Conservation (phyloP, 2,888 invertebrate genomes). For the Deilephila elpenor region DNA sequence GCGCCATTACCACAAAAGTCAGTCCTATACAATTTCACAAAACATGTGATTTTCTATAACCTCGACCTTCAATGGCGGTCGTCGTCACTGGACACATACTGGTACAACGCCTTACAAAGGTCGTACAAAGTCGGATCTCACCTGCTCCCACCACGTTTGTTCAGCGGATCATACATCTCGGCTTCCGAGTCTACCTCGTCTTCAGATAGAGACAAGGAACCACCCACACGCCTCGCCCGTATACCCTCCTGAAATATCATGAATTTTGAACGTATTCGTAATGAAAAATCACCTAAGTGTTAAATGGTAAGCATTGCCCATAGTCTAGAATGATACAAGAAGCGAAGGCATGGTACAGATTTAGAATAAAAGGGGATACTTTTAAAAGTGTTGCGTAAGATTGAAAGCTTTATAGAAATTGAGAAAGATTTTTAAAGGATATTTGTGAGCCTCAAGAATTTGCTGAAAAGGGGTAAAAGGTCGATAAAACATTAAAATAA, state of each 20-base stretch:
- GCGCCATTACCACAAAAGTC: neutral
- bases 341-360: neutral
- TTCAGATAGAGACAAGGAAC: slow-evolving; percentile 92
- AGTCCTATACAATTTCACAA: neutral
- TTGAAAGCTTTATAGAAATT: neutral
- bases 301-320: neutral
- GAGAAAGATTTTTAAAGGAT: neutral
- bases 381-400: neutral
- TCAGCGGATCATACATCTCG: slow-evolving; percentile 76
- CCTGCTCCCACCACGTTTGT: slow-evolving; percentile 75
- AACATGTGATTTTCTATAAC: neutral
- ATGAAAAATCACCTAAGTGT: neutral
- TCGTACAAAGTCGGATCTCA: slow-evolving; percentile 79
- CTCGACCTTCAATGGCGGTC: slow-evolving; percentile 38
- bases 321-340: neutral
- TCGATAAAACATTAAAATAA: slow-evolving; percentile 1
- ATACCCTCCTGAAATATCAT: slow-evolving; percentile 77
- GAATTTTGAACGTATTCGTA: neutral
- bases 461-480: neutral
- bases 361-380: neutral
- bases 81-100: slow-evolving; percentile 53
- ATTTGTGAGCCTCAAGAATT: neutral
- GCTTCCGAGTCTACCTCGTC: slow-evolving; percentile 91
- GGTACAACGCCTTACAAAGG: slow-evolving; percentile 78
- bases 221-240: slow-evolving; percentile 88